These are phyloP conservation scores for Stenodema calcarata DNA, from an alignment of 2,888 invertebrate genomes.

Conservation along the genomic window DNA sequence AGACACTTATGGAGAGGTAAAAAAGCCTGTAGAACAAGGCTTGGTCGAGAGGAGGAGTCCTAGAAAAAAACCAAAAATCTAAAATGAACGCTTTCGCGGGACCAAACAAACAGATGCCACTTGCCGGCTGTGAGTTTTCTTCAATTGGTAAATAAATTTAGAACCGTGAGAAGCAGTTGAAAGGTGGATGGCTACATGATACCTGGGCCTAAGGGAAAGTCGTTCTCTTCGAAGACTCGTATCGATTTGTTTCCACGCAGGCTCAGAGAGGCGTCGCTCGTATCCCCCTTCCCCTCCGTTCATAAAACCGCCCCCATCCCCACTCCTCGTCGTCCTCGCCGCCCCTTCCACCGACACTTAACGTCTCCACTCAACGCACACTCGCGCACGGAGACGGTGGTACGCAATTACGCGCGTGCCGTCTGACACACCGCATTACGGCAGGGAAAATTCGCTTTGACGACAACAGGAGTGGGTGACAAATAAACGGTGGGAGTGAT, in stretches of 20 bases:
- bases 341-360: no score
- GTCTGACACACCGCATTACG: not conserved
- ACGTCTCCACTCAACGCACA: no score
- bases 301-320: no score
- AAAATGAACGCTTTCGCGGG: not conserved
- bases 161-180: conserved; percentile 32
- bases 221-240: not conserved
- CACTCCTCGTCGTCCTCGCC: no score
- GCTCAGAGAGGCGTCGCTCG: not conserved
- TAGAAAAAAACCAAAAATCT: not conserved
- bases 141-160: conserved; percentile 26
- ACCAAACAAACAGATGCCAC: conserved; percentile 16
- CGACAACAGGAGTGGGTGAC: not conserved
- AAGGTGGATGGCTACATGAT: conserved; percentile 41
- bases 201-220: not conserved
- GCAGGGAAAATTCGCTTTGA: not conserved
- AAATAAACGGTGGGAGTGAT: no score
- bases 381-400: no score
- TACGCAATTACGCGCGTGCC: no score
- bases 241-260: not conserved
- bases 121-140: conserved; percentile 23
- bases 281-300: no score
- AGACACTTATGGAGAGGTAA: conserved; percentile 40
- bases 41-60: conserved; percentile 10
- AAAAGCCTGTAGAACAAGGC: not conserved